phyloP scores from a whole-genome alignment of 2,113 vertebrate species.

The Himantopus leucocephalus region DNA sequence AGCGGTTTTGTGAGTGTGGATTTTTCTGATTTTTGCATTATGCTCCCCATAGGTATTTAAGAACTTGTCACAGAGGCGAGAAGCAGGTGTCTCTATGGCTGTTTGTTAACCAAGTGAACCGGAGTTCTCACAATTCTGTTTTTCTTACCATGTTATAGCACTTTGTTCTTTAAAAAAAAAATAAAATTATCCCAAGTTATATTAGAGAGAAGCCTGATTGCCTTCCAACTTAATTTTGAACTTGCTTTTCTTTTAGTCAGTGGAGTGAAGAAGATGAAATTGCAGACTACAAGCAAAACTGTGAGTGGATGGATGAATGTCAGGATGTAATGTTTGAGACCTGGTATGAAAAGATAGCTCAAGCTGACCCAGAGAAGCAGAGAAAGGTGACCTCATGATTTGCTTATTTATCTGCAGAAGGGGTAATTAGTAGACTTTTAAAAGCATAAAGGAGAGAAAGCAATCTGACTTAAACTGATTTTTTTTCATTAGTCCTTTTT shows the following conservation, averaged over 20 bases:
- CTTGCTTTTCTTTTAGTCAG: constrained; percentile 78
- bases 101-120: background rate
- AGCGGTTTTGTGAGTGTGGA: background rate
- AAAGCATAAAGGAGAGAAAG: background rate
- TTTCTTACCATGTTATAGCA: background rate
- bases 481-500: background rate
- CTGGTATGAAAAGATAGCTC: constrained; percentile 96
- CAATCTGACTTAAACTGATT: background rate
- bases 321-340: constrained; percentile 95
- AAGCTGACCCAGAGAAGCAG: constrained; percentile 87
- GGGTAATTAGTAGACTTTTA: background rate
- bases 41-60: background rate
- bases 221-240: background rate
- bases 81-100: background rate
- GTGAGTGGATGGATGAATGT: constrained; percentile 97
- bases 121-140: background rate
- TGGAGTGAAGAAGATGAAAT: constrained; percentile 98
- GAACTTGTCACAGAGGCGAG: background rate
- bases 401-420: background rate
- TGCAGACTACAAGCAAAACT: constrained; percentile 92
- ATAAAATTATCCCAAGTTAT: background rate
- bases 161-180: background rate
- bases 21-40: background rate
- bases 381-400: constrained; percentile 83
- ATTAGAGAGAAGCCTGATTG: background rate